phyloP scores from a whole-genome alignment of 92 coral and sea anemone genomes.

The Paramuricea clavata region DNA sequence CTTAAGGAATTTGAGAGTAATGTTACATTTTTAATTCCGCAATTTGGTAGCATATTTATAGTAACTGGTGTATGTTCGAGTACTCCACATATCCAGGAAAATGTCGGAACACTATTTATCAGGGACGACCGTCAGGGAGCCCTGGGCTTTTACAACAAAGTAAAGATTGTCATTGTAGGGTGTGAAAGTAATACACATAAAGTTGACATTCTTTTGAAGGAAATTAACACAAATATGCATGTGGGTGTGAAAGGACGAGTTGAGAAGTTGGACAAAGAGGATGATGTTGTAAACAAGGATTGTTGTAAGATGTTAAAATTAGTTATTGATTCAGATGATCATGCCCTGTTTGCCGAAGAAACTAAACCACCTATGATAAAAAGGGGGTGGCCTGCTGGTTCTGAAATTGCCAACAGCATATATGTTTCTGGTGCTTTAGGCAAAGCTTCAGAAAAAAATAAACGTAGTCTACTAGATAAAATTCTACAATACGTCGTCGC shows the following conservation, averaged over 20 bases:
- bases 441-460: not conserved
- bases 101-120: slow-evolving; percentile 60
- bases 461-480: too few species aligned
- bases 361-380: slow-evolving; percentile 37
- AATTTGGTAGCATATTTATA: slow-evolving; percentile 43
- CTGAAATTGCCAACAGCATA: not conserved
- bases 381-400: slow-evolving; percentile 63
- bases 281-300: slow-evolving; percentile 39
- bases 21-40: slow-evolving; percentile 17
- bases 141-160: slow-evolving; percentile 35
- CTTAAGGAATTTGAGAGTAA: slow-evolving; percentile 50
- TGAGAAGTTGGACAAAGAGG: slow-evolving; percentile 46
- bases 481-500: slow-evolving; percentile 87
- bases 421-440: not conserved
- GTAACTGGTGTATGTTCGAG: slow-evolving; percentile 71
- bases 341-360: slow-evolving; percentile 65
- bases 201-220: slow-evolving; percentile 42
- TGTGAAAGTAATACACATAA: slow-evolving; percentile 38
- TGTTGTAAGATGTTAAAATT: slow-evolving; percentile 55
- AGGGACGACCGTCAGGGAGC: slow-evolving; percentile 65
- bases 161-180: slow-evolving; percentile 67
- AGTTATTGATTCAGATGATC: slow-evolving; percentile 71
- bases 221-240: slow-evolving; percentile 58
- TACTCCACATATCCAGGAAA: slow-evolving; percentile 54
- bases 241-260: slow-evolving; percentile 72